Evolutionary conservation across 2,113 vertebrate species (phyloP), one percentile per base, ranked within the genome.

Genomic region (Martes martes): DNA sequence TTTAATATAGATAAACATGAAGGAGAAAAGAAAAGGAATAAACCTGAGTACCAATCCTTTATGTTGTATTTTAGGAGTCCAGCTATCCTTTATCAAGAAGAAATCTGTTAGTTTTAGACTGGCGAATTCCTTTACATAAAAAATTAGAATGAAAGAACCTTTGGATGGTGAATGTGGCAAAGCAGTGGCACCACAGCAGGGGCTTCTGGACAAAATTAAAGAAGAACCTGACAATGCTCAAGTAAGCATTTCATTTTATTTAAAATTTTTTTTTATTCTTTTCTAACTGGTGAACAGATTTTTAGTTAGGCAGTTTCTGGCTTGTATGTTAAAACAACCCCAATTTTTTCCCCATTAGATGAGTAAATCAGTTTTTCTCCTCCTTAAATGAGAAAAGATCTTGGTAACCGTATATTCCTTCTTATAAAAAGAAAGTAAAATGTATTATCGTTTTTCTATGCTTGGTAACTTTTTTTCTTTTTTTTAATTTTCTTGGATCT

Each of bases 141-240:
- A 98, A 98, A 98, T 99, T 98, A 99, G 99, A 93, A 99, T 99
- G 98, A 99, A 99, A 98, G 99, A 99, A 93, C 99, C 99, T 86
- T 98, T 99, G 98, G 99, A 99, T 93, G 99, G 99, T 96, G 99
- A 99, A 97, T 99, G 99, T 97, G 99, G 99, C 78, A 99, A 98
- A 98, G 99, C 99, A 74, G 97, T 99, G 94, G 98, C 98, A 84
- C 99, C 99, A 87, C 98, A 99, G 31, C 96, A 98, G 39, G 97
- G 98, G 82, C 97, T 99, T 80, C 97, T 98, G 98, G 99, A 98
- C 73, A 99, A 97, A 99, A 98, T 99, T 98, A 99, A 99, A 98
- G 99, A 99, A 95, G 99, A 99, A 98, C 99, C 99, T 78, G 99
- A 99, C 90, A 99, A 98, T 94, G 94, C 98, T 42, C 98, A 99